Percentiles rank a stretch among this genome's conserved stretches.
Conservation (phyloP, 2,888 invertebrate species). For the Drosophila bunnanda region DNA sequence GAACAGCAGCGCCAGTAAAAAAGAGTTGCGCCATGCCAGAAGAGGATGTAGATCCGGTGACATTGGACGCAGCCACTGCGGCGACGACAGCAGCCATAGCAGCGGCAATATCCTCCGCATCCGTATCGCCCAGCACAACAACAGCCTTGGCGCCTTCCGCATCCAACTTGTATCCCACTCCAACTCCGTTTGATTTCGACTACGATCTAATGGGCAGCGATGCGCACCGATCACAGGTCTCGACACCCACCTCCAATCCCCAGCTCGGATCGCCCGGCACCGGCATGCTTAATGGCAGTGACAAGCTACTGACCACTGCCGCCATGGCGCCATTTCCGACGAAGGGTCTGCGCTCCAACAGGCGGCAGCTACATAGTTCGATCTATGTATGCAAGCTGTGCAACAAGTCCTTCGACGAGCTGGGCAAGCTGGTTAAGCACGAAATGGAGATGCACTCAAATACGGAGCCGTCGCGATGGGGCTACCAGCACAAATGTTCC, state of each 20-base stretch:
- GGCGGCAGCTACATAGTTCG: conserved; percentile 40
- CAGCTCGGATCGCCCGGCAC: conserved; percentile 4
- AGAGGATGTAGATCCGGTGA: conserved; percentile 14
- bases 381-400: conserved; percentile 63
- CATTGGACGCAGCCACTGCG: conserved; percentile 15
- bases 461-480: conserved; percentile 30
- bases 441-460: conserved; percentile 57
- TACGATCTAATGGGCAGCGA: conserved; percentile 52
- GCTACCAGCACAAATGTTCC: conserved; percentile 64
- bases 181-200: conserved; percentile 62
- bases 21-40: not conserved
- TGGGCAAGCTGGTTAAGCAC: conserved; percentile 59
- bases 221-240: conserved; percentile 8
- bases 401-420: conserved; percentile 62
- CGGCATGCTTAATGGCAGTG: conserved; percentile 57
- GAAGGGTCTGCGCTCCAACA: conserved; percentile 42
- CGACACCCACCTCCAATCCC: conserved; percentile 10
- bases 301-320: conserved; percentile 55
- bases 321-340: conserved; percentile 46
- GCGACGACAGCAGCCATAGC: conserved; percentile 9
- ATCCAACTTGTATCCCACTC: conserved; percentile 55
- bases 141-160: conserved; percentile 13
- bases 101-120: conserved; percentile 15
- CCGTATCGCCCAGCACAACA: conserved; percentile 11
- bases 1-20: conserved; percentile 14